phyloP scores from a whole-genome alignment of 1,140 invertebrate species.

The Antheraea mylitta region DNA sequence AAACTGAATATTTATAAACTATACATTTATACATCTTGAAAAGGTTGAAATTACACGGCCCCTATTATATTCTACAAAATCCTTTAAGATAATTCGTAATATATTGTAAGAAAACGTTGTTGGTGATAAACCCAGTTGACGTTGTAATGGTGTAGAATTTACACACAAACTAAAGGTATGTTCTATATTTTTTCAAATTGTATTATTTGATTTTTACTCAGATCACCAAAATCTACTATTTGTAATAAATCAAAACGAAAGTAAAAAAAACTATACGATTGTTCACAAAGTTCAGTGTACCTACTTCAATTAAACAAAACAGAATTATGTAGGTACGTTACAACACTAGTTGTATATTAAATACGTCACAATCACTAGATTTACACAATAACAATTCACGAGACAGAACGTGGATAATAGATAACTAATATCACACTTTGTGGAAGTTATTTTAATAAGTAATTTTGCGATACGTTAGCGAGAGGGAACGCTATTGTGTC shows the following conservation, averaged over 20 bases:
- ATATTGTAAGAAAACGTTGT: too few species aligned
- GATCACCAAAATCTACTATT: background rate
- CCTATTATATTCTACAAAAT: too few species aligned
- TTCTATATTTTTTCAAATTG: too few species aligned
- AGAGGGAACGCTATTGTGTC: background rate
- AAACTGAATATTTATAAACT: too few species aligned
- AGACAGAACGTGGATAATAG: background rate
- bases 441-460: background rate
- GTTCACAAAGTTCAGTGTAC: constrained; percentile 20
- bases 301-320: constrained; percentile 32
- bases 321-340: constrained; percentile 8
- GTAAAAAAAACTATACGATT: background rate
- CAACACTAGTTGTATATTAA: background rate
- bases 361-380: constrained; percentile 26
- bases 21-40: too few species aligned
- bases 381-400: constrained; percentile 17
- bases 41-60: too few species aligned
- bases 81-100: too few species aligned
- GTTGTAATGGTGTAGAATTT: too few species aligned
- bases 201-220: too few species aligned
- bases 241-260: background rate
- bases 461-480: background rate
- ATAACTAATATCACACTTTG: background rate
- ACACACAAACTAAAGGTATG: too few species aligned
- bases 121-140: too few species aligned